Base-by-base conservation (phyloP, 2,797 vertebrate species). In the Taenioides sp. region DNA sequence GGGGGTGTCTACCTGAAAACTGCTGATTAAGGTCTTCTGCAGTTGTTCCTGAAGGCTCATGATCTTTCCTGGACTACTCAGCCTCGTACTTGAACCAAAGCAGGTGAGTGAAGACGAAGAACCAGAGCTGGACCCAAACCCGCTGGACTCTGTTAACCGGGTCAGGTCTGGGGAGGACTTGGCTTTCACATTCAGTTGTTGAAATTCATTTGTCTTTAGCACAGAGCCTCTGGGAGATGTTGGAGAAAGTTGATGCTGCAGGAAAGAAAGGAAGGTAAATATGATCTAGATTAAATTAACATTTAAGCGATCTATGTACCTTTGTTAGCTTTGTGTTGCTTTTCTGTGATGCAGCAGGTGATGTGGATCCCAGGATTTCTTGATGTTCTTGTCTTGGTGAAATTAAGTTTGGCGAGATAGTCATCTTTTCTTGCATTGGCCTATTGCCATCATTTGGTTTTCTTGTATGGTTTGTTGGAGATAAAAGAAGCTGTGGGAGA, bases 61-160 rank as follows among this genome's bases (percentile, higher is more conserved):
- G 83, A 93, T 93, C 83, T 87, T 93, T 22, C 87, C 90, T 0
- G 92, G 93, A 73, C 91, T 92, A 52, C 50, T 89, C 73, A 92
- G 80, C 80, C 74, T 82, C 0, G 71, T 7, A 71, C 66, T 49
- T 0, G 25, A 72, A 47, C 27, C 54, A 67, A 43, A 34, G 63
- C 2, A 3, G 0, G 47, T 0, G 0, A 63, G 17, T 18, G 81
- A 76, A 27, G 67, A 61, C 11, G 67, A 2, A 58, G 0, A 40
- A 50, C 5, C 27, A 16, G 67, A 73, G 9, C 70, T 60, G 22
- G 0, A 47, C 2, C 14, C 69, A 17, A 60, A 59, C 1, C 61
- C 55, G 14, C n/a, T 5, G 0, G 62, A 78, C 47, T 66, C 74
- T 16, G 66, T 80, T 58, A 55, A 12, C 1, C 18, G 27, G 5